These are phyloP conservation scores for Agrilus planipennis DNA, from an alignment of 1,140 invertebrate species.

Conservation along the genomic window DNA sequence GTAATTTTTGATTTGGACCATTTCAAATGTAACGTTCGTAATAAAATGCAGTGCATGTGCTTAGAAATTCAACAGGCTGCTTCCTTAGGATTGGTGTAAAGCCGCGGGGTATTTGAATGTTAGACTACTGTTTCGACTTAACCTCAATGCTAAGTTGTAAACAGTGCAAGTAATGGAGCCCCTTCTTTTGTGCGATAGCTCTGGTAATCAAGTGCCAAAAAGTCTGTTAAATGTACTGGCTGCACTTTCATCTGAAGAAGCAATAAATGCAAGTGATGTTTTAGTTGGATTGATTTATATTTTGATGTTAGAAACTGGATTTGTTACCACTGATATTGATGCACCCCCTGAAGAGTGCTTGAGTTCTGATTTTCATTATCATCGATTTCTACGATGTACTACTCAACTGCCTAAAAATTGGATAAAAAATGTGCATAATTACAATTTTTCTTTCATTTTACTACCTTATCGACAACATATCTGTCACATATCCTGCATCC, in stretches of 20 bases:
- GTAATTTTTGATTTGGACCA: no score
- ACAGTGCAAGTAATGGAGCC: conserved; percentile 25
- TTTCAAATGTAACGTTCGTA: no score
- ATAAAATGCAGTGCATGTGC: no score
- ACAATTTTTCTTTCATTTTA: conserved; percentile 16
- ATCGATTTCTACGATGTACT: conserved; percentile 13
- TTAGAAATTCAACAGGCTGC: no score
- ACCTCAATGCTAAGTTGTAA: no score
- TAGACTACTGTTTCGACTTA: no score
- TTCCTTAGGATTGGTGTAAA: no score
- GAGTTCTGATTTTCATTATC: conserved; percentile 19
- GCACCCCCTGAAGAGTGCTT: conserved; percentile 6
- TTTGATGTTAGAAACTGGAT: conserved; percentile 29
- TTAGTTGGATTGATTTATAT: conserved; percentile 25
- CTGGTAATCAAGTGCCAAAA: conserved; percentile 13
- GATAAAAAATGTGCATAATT: conserved; percentile 12
- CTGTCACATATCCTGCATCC: conserved; percentile 15
- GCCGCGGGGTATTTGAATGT: no score
- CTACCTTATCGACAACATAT: conserved; percentile 10
- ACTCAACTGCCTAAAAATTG: conserved; percentile 13
- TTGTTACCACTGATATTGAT: conserved; percentile 17
- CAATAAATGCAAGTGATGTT: conserved; percentile 18
- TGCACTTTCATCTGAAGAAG: conserved; percentile 7
- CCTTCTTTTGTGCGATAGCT: conserved; percentile 23
- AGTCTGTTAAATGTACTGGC: conserved; percentile 16